Conservation (phyloP, 2,888 invertebrate species). For the Dione vanillae region DNA sequence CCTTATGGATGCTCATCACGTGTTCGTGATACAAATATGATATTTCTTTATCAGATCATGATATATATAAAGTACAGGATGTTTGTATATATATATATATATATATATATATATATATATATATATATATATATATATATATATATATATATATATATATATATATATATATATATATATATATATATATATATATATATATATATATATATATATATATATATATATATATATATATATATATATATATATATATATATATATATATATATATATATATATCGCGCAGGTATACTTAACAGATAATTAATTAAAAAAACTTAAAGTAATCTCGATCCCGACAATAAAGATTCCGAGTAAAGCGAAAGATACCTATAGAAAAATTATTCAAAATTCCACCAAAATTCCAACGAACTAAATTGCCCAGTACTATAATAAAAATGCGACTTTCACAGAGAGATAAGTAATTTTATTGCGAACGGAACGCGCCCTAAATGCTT, state of each 20-base stretch:
- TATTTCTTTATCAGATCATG: constrained; percentile 2
- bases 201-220: no score
- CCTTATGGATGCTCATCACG: neutral
- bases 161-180: no score
- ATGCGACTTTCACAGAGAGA: constrained; percentile 6
- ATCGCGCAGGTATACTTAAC: no score
- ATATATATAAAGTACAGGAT: neutral
- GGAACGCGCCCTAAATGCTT: constrained; percentile 32
- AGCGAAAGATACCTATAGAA: neutral
- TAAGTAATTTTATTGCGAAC: constrained; percentile 27
- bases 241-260: no score
- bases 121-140: no score
- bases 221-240: no score
- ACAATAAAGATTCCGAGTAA: constrained; percentile 17
- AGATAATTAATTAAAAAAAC: constrained; percentile 7
- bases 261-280: no score
- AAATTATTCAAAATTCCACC: neutral
- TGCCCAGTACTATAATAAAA: constrained; percentile 1
- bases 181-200: no score
- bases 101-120: no score
- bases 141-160: no score
- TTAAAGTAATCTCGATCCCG: constrained; percentile 1
- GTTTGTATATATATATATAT: no score
- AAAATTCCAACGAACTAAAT: neutral
- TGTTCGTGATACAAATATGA: constrained; percentile 14